phyloP scores from a whole-genome alignment of 2,888 invertebrate species.

The Blastobasis lacticolella region DNA sequence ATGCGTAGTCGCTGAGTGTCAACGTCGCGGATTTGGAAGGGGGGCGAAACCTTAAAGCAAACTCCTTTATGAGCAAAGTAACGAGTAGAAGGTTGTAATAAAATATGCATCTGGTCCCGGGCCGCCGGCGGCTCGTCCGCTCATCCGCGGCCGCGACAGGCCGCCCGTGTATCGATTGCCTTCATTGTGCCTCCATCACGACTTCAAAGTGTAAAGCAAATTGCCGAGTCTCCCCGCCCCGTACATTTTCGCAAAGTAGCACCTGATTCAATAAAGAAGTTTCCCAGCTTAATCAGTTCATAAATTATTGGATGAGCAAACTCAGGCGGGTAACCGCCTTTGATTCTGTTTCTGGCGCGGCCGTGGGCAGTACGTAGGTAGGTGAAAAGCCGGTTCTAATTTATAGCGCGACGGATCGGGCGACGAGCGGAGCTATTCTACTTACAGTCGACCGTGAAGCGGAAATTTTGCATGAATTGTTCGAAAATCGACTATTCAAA shows the following conservation, averaged over 20 bases:
- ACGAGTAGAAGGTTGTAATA: constrained; percentile 4
- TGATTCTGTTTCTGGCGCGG: not conserved
- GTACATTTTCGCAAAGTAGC: constrained; percentile 2
- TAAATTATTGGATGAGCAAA: constrained; percentile 2
- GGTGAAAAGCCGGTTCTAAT: not conserved
- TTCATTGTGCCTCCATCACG: not conserved
- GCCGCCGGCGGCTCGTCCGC: not conserved
- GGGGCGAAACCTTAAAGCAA: not conserved
- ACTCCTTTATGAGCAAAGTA: constrained; percentile 2
- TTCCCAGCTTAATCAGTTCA: constrained; percentile 3
- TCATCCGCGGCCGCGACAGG: no score
- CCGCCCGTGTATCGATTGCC: not conserved
- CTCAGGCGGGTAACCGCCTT: not conserved
- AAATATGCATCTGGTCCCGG: constrained; percentile 8
- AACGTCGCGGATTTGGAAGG: no score
- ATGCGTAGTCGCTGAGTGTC: no score
- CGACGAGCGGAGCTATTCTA: constrained; percentile 18
- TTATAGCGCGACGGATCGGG: not conserved
- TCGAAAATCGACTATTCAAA: constrained; percentile 18
- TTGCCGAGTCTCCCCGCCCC: not conserved
- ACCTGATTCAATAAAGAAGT: constrained; percentile 12
- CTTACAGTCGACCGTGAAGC: constrained; percentile 20
- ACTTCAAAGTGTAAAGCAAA: not conserved
- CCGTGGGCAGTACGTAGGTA: no score
- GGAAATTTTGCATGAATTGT: constrained; percentile 16